phyloP scores from a whole-genome alignment of 1,140 invertebrate genomes.

The Goniozus legneri region DNA sequence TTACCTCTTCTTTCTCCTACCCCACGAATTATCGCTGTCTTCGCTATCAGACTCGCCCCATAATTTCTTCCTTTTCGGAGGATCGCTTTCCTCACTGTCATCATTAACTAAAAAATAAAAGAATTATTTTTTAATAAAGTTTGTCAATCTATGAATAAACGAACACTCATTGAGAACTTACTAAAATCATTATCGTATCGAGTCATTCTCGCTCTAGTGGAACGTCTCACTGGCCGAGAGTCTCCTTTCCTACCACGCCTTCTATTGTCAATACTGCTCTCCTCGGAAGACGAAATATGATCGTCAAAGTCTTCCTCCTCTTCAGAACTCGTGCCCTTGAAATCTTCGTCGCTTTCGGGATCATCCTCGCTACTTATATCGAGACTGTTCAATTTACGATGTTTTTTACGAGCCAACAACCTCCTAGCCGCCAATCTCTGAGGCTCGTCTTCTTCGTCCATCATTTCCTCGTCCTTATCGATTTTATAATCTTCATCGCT shows the following conservation, averaged over 20 bases:
- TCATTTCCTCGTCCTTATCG: slow-evolving; percentile 54
- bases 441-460: slow-evolving; percentile 42
- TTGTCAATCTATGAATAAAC: not conserved
- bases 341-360: slow-evolving; percentile 80
- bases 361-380: slow-evolving; percentile 80
- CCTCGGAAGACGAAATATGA: slow-evolving; percentile 58
- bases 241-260: slow-evolving; percentile 46
- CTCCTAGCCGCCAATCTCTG: slow-evolving; percentile 33
- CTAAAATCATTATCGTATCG: slow-evolving; percentile 62
- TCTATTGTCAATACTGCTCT: slow-evolving; percentile 52
- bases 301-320: slow-evolving; percentile 62
- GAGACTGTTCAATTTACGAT: slow-evolving; percentile 73
- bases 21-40: slow-evolving; percentile 61
- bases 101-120: slow-evolving; percentile 47
- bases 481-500: slow-evolving; percentile 51
- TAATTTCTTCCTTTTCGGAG: slow-evolving; percentile 56
- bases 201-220: slow-evolving; percentile 56
- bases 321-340: slow-evolving; percentile 67
- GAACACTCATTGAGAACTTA: too few relatives aligned
- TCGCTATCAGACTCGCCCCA: slow-evolving; percentile 59
- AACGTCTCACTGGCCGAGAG: slow-evolving; percentile 54
- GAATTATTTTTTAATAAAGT: not conserved
- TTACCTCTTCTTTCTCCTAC: slow-evolving; percentile 53
- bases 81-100: slow-evolving; percentile 59
- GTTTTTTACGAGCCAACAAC: slow-evolving; percentile 60